Percentiles rank a stretch among this genome's conserved stretches.
phyloP scores from a whole-genome alignment of 2,888 invertebrate species.

The Rhingia rostrata region DNA sequence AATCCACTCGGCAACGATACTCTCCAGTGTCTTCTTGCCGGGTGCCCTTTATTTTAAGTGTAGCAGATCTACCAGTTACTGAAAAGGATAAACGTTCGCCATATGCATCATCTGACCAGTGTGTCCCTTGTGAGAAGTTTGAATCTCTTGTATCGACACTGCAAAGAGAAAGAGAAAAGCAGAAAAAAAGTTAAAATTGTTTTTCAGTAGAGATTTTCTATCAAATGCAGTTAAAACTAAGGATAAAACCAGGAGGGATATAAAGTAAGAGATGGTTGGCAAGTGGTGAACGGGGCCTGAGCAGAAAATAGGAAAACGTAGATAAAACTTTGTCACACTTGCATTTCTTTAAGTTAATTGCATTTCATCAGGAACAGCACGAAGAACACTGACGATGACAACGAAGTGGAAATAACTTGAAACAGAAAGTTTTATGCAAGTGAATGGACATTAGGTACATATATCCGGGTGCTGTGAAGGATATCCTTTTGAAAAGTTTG shows the following conservation, averaged over 20 bases:
- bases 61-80: conserved; percentile 89
- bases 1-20: conserved; percentile 95
- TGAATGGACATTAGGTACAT: conserved; percentile 2
- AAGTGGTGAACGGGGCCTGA: background rate
- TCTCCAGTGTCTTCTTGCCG: conserved; percentile 90
- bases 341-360: conserved; percentile 73
- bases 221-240: conserved; percentile 56
- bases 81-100: conserved; percentile 91
- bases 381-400: conserved; percentile 53
- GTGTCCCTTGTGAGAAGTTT: conserved; percentile 83
- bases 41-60: conserved; percentile 89
- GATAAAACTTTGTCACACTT: conserved; percentile 60
- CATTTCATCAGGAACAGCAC: conserved; percentile 73
- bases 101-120: conserved; percentile 85
- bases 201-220: conserved; percentile 39
- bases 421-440: conserved; percentile 46
- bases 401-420: conserved; percentile 60
- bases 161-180: conserved; percentile 55
- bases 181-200: conserved; percentile 27
- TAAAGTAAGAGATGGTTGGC: background rate
- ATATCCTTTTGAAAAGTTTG: conserved; percentile 3
- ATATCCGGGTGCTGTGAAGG: background rate
- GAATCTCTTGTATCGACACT: conserved; percentile 85
- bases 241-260: conserved; percentile 33
- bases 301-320: conserved; percentile 23